Base-by-base conservation (phyloP, 1,140 invertebrate genomes). In the Pygmarrhopalites habei region DNA sequence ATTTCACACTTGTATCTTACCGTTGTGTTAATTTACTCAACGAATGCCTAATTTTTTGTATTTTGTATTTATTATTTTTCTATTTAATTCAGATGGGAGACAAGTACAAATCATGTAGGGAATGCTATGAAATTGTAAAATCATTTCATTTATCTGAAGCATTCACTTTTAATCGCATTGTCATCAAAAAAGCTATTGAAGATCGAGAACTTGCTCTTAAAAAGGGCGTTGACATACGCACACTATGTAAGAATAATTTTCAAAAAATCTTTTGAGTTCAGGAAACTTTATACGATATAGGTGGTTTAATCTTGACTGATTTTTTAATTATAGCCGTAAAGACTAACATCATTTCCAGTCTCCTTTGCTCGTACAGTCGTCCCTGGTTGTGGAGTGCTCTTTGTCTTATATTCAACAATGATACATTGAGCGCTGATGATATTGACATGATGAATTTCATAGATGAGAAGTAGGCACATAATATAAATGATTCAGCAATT, bases 391-490 rank as follows among this genome's bases (percentile, higher is more conserved):
- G 53, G 53, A 56, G 53, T 41, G 53, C 53, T 23, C 23, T 56
- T 4, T 56, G 53, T 26, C 35, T 56, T n/a, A 32, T 56, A 39
- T 56, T 56, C 35, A 10, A 56, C 30, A 23, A 56, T 39, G 53
- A 35, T 23, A 56, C 32, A 26, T 23, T 56, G n/a, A 23, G 10
- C 2, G 53, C 53, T 25, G 53, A 56, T 41, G 53, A 56, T 28
- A 56, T 56, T 41, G 53, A 56, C 29, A 56, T 56, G 19, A 56
- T 56, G 53, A 56, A 35, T 56, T 56, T 56, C 39, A 56, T 56
- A 19, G 53, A 56, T 41, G 53, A 56, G 39, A 39, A 35, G 53
- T 56, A 56, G 10, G 53, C 39, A n/a, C n/a, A n/a, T n/a, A n/a
- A n/a, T n/a, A n/a, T 28, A n/a, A n/a, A n/a, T n/a, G n/a, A n/a